A percentile compares a stretch with the other conserved stretches of the same genome.
phyloP scores from a whole-genome alignment of 2,797 vertebrate species.

The Anolis apletophallus region DNA sequence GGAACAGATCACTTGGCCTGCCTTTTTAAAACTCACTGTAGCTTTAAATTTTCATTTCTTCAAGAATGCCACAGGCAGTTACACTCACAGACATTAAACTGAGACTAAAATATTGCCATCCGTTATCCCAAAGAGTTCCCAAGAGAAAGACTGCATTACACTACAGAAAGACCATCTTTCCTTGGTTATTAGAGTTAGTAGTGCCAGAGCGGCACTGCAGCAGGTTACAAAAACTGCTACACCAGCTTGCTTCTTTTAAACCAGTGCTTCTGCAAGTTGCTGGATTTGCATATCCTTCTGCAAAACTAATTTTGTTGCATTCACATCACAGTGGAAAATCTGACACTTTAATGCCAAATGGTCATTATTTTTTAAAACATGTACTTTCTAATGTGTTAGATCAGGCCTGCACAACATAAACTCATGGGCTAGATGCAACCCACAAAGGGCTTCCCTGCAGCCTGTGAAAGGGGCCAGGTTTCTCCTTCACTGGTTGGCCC shows the following conservation, averaged over 20 bases:
- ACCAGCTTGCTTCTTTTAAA: background rate
- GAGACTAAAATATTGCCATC: rapidly evolving
- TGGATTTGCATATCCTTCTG: background rate
- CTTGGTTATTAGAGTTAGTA: background rate
- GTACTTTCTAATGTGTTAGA: background rate
- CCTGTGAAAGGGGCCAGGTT: no score
- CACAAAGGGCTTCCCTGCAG: no score
- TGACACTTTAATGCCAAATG: background rate
- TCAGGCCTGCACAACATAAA: background rate
- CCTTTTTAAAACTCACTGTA: background rate
- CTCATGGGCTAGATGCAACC: no score
- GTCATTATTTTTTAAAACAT: background rate
- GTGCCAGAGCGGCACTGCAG: rapidly evolving
- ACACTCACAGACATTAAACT: rapidly evolving
- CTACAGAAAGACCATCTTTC: background rate
- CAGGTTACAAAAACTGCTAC: background rate
- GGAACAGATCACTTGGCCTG: rapidly evolving
- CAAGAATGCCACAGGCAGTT: slow-evolving; percentile 10
- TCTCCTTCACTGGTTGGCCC: no score
- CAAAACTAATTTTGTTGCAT: background rate
- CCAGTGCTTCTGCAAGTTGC: rapidly evolving
- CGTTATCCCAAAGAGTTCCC: background rate
- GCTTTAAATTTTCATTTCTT: slow-evolving; percentile 29
- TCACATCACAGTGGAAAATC: rapidly evolving
- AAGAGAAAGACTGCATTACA: background rate